Percentiles rank a stretch among this genome's conserved stretches.
Conservation (phyloP, 2,113 vertebrate species). For the Chionis minor region DNA sequence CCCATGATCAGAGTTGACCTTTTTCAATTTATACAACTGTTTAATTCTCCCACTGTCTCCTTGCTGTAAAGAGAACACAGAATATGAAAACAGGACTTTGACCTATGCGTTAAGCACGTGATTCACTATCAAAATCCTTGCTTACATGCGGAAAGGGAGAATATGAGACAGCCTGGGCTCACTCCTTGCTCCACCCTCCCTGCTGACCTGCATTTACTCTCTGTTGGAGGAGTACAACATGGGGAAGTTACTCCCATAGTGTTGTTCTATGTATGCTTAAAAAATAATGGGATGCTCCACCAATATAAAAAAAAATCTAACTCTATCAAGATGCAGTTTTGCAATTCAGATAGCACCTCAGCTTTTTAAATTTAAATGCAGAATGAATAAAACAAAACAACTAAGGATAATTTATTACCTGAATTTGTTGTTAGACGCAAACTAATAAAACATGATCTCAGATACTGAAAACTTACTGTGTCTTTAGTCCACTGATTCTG, state of each 20-base stretch:
- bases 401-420: neutral
- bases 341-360: neutral
- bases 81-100: neutral
- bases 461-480: neutral
- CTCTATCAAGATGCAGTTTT: neutral
- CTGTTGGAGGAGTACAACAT: neutral
- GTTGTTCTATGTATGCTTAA: neutral
- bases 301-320: neutral
- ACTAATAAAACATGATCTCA: neutral
- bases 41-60: neutral
- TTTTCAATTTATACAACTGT: neutral
- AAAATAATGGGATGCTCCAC: neutral
- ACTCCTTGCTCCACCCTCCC: neutral
- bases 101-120: neutral
- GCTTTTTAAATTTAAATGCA: neutral
- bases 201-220: neutral
- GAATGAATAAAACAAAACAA: neutral
- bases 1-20: neutral
- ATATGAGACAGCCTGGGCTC: neutral
- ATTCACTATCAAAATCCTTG: neutral
- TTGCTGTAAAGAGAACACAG: neutral
- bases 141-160: neutral
- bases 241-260: neutral
- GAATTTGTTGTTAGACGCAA: neutral
- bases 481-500: neutral